phyloP scores from a whole-genome alignment of 2,888 invertebrate genomes.

The Trichopria drosophilae region DNA sequence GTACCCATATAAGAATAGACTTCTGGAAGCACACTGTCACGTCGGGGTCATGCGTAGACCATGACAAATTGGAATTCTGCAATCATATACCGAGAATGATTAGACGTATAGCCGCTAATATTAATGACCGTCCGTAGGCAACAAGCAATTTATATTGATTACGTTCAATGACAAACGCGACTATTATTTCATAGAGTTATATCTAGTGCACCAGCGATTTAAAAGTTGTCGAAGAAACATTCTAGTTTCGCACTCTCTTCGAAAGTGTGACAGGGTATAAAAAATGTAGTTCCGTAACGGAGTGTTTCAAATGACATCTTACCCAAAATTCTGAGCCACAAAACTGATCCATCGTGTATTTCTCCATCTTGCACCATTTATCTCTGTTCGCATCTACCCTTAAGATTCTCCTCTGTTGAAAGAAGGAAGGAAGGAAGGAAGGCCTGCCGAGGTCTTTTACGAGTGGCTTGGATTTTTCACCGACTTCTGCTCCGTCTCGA shows the following conservation, averaged over 20 bases:
- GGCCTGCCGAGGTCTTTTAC: no score
- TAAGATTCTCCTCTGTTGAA: no score
- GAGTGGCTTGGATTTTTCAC: no score
- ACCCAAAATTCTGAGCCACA: conserved; percentile 83
- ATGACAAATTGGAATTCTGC: conserved; percentile 76
- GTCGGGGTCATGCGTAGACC: conserved; percentile 82
- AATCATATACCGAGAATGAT: conserved; percentile 43
- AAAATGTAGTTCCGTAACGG: background rate
- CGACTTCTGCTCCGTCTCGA: no score
- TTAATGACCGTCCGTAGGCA: background rate
- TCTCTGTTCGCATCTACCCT: conserved; percentile 26
- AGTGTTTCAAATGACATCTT: conserved; percentile 57
- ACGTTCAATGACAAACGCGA: conserved; percentile 30
- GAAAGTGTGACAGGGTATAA: background rate
- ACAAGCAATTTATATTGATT: conserved; percentile 33
- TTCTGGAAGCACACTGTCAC: conserved; percentile 90
- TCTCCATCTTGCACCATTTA: conserved; percentile 56
- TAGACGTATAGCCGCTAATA: background rate
- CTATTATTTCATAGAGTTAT: conserved; percentile 11
- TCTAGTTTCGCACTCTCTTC: background rate
- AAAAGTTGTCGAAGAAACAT: background rate
- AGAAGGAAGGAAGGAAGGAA: no score
- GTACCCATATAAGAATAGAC: conserved; percentile 86
- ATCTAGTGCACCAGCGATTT: no score
- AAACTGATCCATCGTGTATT: conserved; percentile 72